Evolutionary conservation across 2,888 invertebrate genomes (phyloP), one percentile per base, ranked within the genome.

Genomic region (Tenthredo scrophulariae): DNA sequence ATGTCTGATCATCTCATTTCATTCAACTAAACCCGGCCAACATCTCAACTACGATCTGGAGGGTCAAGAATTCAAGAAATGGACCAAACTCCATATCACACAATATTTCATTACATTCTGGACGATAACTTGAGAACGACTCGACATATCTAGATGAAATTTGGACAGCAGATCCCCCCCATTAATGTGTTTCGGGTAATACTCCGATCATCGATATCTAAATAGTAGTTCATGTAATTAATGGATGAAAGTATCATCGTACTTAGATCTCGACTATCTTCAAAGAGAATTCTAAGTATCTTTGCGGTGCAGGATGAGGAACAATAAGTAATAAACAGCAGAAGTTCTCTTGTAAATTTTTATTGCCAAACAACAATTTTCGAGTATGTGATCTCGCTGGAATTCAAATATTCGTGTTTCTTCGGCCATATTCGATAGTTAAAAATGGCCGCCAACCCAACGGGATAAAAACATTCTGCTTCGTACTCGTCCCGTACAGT

Each of bases 1-100:
- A 93, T 93, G 93, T 93, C 92, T 15, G 29, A 62, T 40, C 22
- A 1, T 67, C 74, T 77, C 7, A 33, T 50, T 77, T 50, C 46
- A 13, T 67, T 33, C 33, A 54, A 50, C 7, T 4, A 46, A 13
- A 54, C n/a, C n/a, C n/a, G 1, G n/a, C n/a, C 7, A 18, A n/a
- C n/a, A n/a, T 54, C 62, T 22, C 9, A 62, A 29, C 10, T 29
- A 4, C 62, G 26, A 29, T 62, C 26, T 7, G 10, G 26, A 0
- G 18, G 18, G 50, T 50, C 18, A 18, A 50, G 18, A 50, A 50
- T 50, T 18, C 50, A 5, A 18, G 5, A 50, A 50, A 50, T 5
- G 18, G 4, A 50, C 15, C 15, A 22, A 58, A 58, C 3, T 54
- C 18, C 54, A 54, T 54, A 15, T 54, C 18, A 58, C 5, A n/a